phyloP scores from a whole-genome alignment of 2,797 vertebrate species.

The Tiaroga cobitis region DNA sequence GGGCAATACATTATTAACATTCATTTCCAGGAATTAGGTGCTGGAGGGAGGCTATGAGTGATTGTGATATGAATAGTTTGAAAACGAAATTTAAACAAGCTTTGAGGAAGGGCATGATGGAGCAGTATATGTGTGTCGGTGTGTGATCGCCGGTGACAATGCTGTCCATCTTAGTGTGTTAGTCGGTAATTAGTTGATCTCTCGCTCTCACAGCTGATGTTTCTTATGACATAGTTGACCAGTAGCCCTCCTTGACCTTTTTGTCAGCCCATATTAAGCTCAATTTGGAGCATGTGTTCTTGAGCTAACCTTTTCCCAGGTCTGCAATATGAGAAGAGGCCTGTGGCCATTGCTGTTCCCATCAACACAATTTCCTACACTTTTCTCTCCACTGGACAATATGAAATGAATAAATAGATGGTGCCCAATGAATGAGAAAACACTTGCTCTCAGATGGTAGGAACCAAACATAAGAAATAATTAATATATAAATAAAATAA shows the following conservation, averaged over 20 bases:
- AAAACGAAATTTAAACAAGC: neutral
- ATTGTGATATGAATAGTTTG: slow-evolving; percentile 8
- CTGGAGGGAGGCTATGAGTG: neutral
- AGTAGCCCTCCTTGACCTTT: slow-evolving; percentile 69
- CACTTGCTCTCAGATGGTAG: neutral
- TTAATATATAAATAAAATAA: neutral
- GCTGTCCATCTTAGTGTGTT: slow-evolving; percentile 55
- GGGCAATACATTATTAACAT: slow-evolving; percentile 28
- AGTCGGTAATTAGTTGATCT: slow-evolving; percentile 62
- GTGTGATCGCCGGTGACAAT: slow-evolving; percentile 42
- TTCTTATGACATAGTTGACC: slow-evolving; percentile 50
- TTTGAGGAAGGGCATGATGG: slow-evolving; percentile 5
- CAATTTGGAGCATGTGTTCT: slow-evolving; percentile 52
- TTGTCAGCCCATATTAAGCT: slow-evolving; percentile 54
- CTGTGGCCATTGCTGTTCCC: slow-evolving; percentile 52
- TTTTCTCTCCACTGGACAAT: slow-evolving; percentile 13
- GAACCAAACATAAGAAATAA: neutral
- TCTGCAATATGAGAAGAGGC: slow-evolving; percentile 32
- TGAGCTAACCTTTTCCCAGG: slow-evolving; percentile 61
- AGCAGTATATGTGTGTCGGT: neutral
- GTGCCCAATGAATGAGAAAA: neutral
- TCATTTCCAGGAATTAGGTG: neutral
- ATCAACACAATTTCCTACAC: slow-evolving; percentile 2
- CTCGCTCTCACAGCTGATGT: slow-evolving; percentile 29
- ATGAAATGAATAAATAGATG: slow-evolving; percentile 12